Conservation (phyloP, 2,797 vertebrate species). For the Coluber constrictor region DNA sequence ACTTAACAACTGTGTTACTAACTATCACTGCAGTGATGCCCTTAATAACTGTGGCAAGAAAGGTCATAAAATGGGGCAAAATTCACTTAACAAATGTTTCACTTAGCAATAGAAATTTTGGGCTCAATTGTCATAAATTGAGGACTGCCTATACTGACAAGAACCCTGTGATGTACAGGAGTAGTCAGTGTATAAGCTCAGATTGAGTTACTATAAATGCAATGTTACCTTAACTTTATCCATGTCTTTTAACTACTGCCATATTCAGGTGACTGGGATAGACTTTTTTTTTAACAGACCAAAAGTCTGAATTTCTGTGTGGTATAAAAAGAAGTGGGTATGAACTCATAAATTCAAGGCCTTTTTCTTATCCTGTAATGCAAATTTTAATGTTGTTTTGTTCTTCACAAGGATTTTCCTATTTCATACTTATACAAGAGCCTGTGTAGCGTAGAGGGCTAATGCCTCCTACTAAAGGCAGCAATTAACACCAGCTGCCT, state of each 20-base stretch:
- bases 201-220: neutral
- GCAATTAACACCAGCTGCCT: no score
- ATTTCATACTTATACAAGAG: neutral
- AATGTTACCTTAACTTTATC: neutral
- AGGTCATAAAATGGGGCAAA: no score
- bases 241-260: neutral
- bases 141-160: neutral
- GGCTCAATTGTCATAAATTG: neutral
- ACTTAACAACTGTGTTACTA: no score
- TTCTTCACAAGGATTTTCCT: neutral
- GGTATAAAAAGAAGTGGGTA: neutral
- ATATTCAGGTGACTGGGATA: neutral
- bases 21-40: no score
- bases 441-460: no score
- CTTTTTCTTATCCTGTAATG: neutral
- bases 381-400: neutral
- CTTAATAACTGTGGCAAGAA: no score
- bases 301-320: neutral
- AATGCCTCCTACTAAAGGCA: no score
- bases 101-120: neutral
- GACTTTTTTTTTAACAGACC: neutral
- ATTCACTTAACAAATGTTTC: neutral
- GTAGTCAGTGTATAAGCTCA: neutral
- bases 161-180: neutral
- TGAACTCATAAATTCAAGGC: neutral